Evolutionary conservation across 1,140 invertebrate genomes (phyloP), one percentile per base, ranked within the genome.

Genomic region (Heliconius nattereri): DNA sequence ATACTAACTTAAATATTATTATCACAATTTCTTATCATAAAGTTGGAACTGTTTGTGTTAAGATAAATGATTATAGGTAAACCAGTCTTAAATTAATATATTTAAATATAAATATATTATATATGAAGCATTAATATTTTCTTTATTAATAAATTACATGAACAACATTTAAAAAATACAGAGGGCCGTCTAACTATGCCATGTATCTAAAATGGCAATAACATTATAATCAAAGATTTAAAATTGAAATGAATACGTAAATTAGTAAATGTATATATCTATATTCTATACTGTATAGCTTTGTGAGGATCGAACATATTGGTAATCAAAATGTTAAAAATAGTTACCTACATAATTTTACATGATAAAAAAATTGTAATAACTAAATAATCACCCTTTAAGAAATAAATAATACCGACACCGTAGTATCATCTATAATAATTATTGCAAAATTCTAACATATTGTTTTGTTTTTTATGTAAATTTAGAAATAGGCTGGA

Each of bases 11-110:
- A 80, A 74, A 77, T 52, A 32, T 77, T 75, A 71, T 78, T 81
- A 81, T 77, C 80, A 81, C 79, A 80, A 72, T 73, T 52, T 73
- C 79, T 80, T 77, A 80, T 75, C 76, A 75, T 35, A 78, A 29
- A 66, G 71, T 66, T 77, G 73, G 73, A 76, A 57, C 54, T 77
- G n/a, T 76, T 80, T 73, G 23, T 73, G 54, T 70, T 35, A 45
- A 74, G 71, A 66, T 73, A 73, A 60, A 71, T 20, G 60, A 23
- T 16, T 75, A 29, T n/a, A 32, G 19, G 2, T 75, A 57, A 75
- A 52, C 20, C 20, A 40, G 75, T 70, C 71, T 76, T 37, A 57
- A 2, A 35, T n/a, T 26, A 75, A 57, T 20, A 54, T 74, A 32
- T 74, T 32, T 54, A 52, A 16, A 73, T 29, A 49, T 52, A 71